Percentiles rank a stretch among this genome's conserved stretches.
Conservation (phyloP, 2,888 invertebrate genomes). For the Pyrrhosoma nymphula region DNA sequence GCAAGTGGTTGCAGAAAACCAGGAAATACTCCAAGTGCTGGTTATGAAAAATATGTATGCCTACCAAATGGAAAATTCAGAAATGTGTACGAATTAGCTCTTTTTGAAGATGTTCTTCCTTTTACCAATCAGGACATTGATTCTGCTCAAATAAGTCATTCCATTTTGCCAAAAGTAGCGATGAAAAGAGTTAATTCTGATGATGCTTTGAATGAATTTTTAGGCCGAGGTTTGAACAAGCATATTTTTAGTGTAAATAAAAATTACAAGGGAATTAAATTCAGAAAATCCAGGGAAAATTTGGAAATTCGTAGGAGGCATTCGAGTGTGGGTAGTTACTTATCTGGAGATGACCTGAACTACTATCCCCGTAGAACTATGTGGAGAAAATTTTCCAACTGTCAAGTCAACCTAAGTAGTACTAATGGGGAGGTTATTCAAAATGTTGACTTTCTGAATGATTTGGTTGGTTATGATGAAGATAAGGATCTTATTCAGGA, state of each 20-base stretch:
- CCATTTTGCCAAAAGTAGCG: slow-evolving; percentile 50
- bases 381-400: slow-evolving; percentile 54
- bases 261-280: slow-evolving; percentile 55
- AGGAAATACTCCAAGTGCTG: background rate
- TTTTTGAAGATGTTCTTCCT: slow-evolving; percentile 49
- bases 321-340: slow-evolving; percentile 12
- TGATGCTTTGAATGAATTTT: slow-evolving; percentile 47
- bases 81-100: slow-evolving; percentile 47
- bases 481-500: slow-evolving; percentile 54
- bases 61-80: slow-evolving; percentile 43
- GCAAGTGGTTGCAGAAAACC: slow-evolving; percentile 30
- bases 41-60: slow-evolving; percentile 22
- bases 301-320: slow-evolving; percentile 56
- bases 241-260: slow-evolving; percentile 26
- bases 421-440: background rate
- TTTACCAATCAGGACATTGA: slow-evolving; percentile 37
- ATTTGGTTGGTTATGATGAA: slow-evolving; percentile 52
- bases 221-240: slow-evolving; percentile 1
- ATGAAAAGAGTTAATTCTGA: slow-evolving; percentile 51
- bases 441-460: background rate
- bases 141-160: slow-evolving; percentile 35
- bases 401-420: slow-evolving; percentile 16
- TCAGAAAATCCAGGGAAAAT: slow-evolving; percentile 58
- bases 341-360: slow-evolving; percentile 19
- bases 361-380: slow-evolving; percentile 22